Evolutionary conservation across 1,140 invertebrate genomes (phyloP).

Genomic region (Euura saliciscinereae): DNA sequence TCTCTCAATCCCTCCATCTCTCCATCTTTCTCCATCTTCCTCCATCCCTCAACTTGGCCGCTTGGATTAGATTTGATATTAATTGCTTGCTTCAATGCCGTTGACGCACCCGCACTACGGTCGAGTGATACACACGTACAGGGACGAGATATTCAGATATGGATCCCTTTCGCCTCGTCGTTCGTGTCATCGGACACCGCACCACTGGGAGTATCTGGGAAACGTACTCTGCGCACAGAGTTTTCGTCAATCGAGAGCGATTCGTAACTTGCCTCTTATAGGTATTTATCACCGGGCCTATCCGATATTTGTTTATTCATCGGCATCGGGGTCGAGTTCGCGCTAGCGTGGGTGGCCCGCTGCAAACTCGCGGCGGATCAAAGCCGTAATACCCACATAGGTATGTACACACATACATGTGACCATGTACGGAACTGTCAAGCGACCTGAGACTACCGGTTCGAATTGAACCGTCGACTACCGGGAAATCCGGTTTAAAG

Average conservation of each 20-base stretch:
- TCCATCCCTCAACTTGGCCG: slow-evolving; percentile 17
- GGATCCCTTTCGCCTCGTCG: background rate
- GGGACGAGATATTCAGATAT: background rate
- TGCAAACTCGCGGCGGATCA: slow-evolving; percentile 1
- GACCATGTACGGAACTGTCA: background rate
- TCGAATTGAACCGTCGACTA: background rate
- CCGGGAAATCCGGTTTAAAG: background rate
- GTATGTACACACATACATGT: background rate
- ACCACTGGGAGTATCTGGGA: too few species aligned
- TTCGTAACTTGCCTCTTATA: too few species aligned
- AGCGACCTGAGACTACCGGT: background rate
- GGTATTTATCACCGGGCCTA: too few species aligned
- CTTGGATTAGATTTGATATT: slow-evolving; percentile 39
- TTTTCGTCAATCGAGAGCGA: too few species aligned
- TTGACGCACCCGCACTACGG: background rate
- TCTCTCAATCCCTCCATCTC: slow-evolving; percentile 16
- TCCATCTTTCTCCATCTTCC: slow-evolving; percentile 12
- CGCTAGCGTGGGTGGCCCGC: slow-evolving; percentile 1
- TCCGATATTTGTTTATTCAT: too few species aligned
- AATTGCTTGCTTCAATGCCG: slow-evolving; percentile 28
- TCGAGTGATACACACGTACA: too few species aligned
- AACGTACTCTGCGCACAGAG: too few species aligned
- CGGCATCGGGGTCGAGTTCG: background rate
- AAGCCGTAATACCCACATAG: background rate
- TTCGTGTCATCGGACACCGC: too few species aligned